A percentile compares a stretch with the other conserved stretches of the same genome.
Conservation (phyloP, 2,888 invertebrate genomes). For the Heliconius charithonia region DNA sequence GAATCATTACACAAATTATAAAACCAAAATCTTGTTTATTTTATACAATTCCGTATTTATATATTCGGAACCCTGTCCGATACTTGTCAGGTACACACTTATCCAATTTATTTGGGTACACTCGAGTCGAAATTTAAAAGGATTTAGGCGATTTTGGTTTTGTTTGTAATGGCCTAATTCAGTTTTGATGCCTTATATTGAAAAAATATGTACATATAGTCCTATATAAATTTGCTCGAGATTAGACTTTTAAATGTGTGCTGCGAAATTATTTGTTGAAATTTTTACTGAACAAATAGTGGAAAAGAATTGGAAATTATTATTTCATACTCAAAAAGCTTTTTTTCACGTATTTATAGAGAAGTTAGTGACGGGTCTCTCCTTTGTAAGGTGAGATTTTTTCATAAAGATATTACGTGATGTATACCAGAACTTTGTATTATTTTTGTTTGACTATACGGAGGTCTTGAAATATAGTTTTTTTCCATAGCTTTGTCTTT, state of each 20-base stretch:
- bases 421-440: no score
- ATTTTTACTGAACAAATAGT: conserved; percentile 6
- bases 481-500: no score
- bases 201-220: conserved; percentile 7
- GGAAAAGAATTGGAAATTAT: not conserved
- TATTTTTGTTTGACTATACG: no score
- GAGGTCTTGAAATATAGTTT: no score
- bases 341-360: no score
- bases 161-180: conserved; percentile 12
- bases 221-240: conserved; percentile 21
- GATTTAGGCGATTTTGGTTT: conserved; percentile 13
- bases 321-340: not conserved
- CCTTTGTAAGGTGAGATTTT: no score
- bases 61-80: conserved; percentile 3
- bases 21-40: not conserved
- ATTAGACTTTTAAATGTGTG: conserved; percentile 18
- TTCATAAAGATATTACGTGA: no score
- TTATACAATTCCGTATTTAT: conserved; percentile 1
- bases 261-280: not conserved
- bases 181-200: conserved; percentile 12
- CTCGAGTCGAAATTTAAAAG: conserved; percentile 1
- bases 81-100: not conserved
- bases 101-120: conserved; percentile 9
- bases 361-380: no score
- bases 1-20: not conserved